Percentiles rank a stretch among this genome's conserved stretches.
Conservation (phyloP, 1,140 invertebrate genomes). For the Helicoverpa armigera region DNA sequence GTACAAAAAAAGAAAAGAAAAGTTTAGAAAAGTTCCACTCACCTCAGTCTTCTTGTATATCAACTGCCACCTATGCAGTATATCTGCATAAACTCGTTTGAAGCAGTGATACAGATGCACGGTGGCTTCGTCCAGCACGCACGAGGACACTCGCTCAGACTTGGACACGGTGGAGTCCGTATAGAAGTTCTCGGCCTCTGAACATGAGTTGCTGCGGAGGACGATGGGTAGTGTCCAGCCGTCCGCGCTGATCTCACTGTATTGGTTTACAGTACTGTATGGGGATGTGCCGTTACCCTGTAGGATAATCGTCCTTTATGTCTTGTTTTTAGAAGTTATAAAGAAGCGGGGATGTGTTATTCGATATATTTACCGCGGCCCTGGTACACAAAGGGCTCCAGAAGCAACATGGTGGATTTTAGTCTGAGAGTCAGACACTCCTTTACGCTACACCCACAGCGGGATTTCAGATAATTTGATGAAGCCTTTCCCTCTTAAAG, state of each 20-base stretch:
- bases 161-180: slow-evolving; percentile 74
- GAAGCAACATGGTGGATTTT: too few relatives aligned
- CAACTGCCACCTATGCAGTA: slow-evolving; percentile 93
- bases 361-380: too few relatives aligned
- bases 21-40: slow-evolving; percentile 28
- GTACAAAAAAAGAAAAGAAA: too few relatives aligned
- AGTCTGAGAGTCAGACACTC: too few relatives aligned
- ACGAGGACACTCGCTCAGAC: slow-evolving; percentile 72
- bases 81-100: slow-evolving; percentile 95
- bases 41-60: slow-evolving; percentile 93
- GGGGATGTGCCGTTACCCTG: slow-evolving; percentile 92
- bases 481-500: too few relatives aligned
- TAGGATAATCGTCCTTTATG: background rate
- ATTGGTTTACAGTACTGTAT: slow-evolving; percentile 96
- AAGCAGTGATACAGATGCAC: slow-evolving; percentile 93
- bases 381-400: too few relatives aligned
- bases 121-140: slow-evolving; percentile 78
- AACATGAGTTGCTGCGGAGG: slow-evolving; percentile 95
- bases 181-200: slow-evolving; percentile 91
- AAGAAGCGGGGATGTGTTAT: too few relatives aligned
- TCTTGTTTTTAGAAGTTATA: too few relatives aligned
- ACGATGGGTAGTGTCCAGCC: slow-evolving; percentile 89
- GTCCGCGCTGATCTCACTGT: slow-evolving; percentile 91
- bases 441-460: too few relatives aligned
- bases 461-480: too few relatives aligned